phyloP scores from a whole-genome alignment of 2,888 invertebrate species.

The Protula sp. region DNA sequence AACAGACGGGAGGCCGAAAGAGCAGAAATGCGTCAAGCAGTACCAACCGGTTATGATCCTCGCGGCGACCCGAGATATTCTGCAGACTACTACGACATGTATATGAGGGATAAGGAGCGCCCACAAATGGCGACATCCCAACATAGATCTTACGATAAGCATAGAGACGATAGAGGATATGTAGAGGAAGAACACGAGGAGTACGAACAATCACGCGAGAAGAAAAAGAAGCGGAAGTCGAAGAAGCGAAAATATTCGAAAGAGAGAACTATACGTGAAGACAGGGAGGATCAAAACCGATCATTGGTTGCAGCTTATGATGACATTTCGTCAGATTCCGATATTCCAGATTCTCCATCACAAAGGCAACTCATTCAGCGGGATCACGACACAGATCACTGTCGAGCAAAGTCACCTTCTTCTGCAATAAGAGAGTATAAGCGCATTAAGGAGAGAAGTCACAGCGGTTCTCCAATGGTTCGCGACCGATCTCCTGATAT shows the following conservation, averaged over 20 bases:
- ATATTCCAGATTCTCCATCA: neutral
- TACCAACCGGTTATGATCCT: too few relatives aligned
- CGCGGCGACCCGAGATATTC: too few relatives aligned
- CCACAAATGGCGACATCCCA: too few relatives aligned
- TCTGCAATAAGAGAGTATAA: conserved; percentile 1
- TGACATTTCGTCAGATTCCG: conserved; percentile 16
- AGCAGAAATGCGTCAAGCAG: too few relatives aligned
- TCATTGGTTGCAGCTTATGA: conserved; percentile 11
- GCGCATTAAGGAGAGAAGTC: neutral
- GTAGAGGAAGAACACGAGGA: too few relatives aligned
- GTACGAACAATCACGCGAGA: too few relatives aligned
- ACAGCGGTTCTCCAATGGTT: neutral
- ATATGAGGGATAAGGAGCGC: too few relatives aligned
- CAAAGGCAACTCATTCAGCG: neutral
- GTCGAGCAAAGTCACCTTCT: neutral
- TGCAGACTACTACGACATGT: too few relatives aligned
- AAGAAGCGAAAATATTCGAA: conserved; percentile 9
- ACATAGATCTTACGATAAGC: too few relatives aligned
- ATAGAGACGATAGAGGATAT: too few relatives aligned
- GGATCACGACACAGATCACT: neutral
- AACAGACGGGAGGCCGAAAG: too few relatives aligned
- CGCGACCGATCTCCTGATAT: neutral
- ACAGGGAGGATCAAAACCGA: conserved; percentile 2
- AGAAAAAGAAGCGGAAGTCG: neutral
- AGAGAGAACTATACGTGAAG: conserved; percentile 8